These are phyloP conservation scores for Osmerus eperlanus DNA, from an alignment of 2,113 vertebrate species.

Conservation along the genomic window DNA sequence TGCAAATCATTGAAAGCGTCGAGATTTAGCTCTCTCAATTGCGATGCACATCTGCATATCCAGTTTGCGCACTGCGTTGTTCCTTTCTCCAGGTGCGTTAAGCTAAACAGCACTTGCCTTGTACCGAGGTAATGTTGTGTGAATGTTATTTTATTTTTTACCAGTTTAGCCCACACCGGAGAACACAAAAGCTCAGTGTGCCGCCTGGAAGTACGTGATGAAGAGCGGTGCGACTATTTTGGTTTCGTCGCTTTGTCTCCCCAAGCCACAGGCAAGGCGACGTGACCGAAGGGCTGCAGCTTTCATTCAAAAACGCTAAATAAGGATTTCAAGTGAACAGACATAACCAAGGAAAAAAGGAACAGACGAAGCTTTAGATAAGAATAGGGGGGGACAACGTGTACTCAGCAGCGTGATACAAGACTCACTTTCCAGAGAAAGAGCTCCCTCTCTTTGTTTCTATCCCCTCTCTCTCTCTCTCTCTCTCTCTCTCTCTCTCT, in stretches of 20 bases:
- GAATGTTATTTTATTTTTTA: constrained; percentile 1
- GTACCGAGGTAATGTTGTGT: constrained; percentile 26
- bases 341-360: too few relatives aligned
- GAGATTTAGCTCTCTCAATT: constrained; percentile 60
- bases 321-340: too few relatives aligned
- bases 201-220: not conserved
- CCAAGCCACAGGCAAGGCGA: not conserved
- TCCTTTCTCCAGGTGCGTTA: constrained; percentile 19
- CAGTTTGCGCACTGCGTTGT: constrained; percentile 15
- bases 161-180: not conserved
- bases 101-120: constrained; percentile 26
- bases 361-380: too few relatives aligned
- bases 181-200: not conserved
- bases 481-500: not conserved
- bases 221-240: not conserved
- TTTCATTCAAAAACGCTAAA: too few relatives aligned
- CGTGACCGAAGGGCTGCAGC: too few relatives aligned
- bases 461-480: too few relatives aligned
- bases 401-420: too few relatives aligned
- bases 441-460: not conserved
- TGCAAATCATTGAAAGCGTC: constrained; percentile 49
- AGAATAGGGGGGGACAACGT: too few relatives aligned
- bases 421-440: too few relatives aligned
- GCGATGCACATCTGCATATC: constrained; percentile 59
- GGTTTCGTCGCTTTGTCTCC: not conserved